Base-by-base conservation (phyloP, 1,140 invertebrate genomes). In the Magallana gigas region DNA sequence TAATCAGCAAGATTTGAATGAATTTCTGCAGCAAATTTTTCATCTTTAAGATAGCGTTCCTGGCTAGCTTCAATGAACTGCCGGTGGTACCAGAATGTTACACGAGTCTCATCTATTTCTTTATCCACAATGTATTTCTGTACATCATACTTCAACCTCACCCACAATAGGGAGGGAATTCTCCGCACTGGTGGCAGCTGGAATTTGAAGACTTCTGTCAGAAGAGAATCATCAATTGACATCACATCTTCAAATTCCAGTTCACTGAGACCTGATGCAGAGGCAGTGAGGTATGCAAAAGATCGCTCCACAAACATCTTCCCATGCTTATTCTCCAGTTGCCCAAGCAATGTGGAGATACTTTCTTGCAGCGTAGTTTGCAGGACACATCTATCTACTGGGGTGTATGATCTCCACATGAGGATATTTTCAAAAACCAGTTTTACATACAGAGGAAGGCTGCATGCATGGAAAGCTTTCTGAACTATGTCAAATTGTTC, bases 1-100 rank as follows among this genome's bases (percentile, higher is more conserved):
- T 99, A 99, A 95, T 99, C 98, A 6, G 98, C 98, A 90, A 99
- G 98, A 95, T 97, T 97, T 0, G 98, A 98, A 94, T 99, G 98
- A 94, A 99, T 98, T 94, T 98, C 98, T 92, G 97, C 97, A 0
- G 97, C 97, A 96, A 98, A 97, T 92, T 98, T 97, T 96, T 98
- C 97, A 93, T 99, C 98, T 93, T 98, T 98, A 93, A 99, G 98
- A 94, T 99, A 99, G 80, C 98, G 95, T 94, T 98, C 97, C 80
- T 97, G 83, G 8, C 90, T 98, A 11, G 90, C 90, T 58, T 92
- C 88, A 9, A 89, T 88, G 71, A 94, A 93, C 86, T 93, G 92
- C 9, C 90, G 83, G 84, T 94, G 93, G 57, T 92, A 92, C 93
- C 93, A 94, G 23, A 91, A 91, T 48, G 92, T 91, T 0, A 93